Conservation (phyloP, 2,888 invertebrate species). For the Cantharis rustica region DNA sequence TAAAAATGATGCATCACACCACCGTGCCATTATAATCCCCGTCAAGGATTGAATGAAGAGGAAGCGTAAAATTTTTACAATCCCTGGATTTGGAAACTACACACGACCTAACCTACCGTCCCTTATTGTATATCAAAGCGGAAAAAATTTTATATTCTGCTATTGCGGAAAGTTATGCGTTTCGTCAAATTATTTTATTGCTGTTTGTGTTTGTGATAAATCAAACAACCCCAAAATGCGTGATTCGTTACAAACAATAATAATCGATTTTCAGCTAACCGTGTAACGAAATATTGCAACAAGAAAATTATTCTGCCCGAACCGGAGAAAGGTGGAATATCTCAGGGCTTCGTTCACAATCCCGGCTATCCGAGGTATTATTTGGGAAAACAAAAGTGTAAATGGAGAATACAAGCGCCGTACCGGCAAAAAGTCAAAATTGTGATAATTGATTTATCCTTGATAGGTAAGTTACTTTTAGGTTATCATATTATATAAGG, state of each 20-base stretch:
- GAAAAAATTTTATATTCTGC: constrained; percentile 9
- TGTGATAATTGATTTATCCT: constrained; percentile 71
- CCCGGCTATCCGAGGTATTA: constrained; percentile 80
- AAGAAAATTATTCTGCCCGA: constrained; percentile 53
- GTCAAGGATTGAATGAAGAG: constrained; percentile 10
- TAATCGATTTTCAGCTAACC: constrained; percentile 50
- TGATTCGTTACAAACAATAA: neutral
- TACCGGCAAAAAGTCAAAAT: constrained; percentile 68
- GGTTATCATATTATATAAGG: neutral
- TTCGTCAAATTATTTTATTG: neutral
- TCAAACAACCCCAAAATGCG: neutral
- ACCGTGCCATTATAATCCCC: constrained; percentile 4
- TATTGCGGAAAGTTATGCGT: neutral
- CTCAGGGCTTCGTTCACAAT: constrained; percentile 69
- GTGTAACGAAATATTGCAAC: constrained; percentile 59
- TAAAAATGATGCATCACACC: constrained; percentile 11
- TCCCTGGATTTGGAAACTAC: constrained; percentile 37
- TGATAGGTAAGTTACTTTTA: constrained; percentile 64
- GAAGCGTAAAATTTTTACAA: constrained; percentile 35
- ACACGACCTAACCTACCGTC: constrained; percentile 30
- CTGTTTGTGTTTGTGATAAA: neutral
- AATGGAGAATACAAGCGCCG: constrained; percentile 68
- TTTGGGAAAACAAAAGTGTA: constrained; percentile 67
- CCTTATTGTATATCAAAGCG: constrained; percentile 7
- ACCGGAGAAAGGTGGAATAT: constrained; percentile 49